Evolutionary conservation across 2,888 invertebrate species (phyloP).

Genomic region (Heliconius ismenius): DNA sequence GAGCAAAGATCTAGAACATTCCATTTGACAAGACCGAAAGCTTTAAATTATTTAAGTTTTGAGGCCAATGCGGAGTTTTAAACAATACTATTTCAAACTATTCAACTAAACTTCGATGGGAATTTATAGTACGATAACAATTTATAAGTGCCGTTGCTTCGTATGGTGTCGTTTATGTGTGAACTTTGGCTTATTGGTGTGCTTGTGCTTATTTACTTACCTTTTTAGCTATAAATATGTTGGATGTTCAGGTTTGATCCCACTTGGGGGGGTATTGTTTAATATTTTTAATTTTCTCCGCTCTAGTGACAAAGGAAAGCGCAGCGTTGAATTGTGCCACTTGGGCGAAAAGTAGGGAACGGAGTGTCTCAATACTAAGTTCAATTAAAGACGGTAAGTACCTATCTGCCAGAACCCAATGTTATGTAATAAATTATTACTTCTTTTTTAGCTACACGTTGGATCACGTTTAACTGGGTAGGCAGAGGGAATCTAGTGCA

Average conservation of each 20-base stretch:
- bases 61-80: constrained; percentile 30
- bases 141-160: constrained; percentile 31
- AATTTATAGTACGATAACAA: constrained; percentile 35
- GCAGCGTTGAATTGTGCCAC: too few relatives aligned
- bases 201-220: neutral
- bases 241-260: neutral
- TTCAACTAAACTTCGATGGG: constrained; percentile 32
- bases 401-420: too few relatives aligned
- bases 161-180: constrained; percentile 25
- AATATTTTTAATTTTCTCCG: too few relatives aligned
- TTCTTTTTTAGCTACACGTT: too few relatives aligned
- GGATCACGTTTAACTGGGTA: too few relatives aligned
- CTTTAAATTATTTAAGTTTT: constrained; percentile 32
- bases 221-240: neutral
- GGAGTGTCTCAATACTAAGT: too few relatives aligned
- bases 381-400: too few relatives aligned
- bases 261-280: too few relatives aligned
- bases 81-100: constrained; percentile 37
- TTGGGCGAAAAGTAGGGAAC: too few relatives aligned
- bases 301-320: too few relatives aligned
- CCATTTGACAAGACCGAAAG: constrained; percentile 26
- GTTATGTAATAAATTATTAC: too few relatives aligned
- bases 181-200: constrained; percentile 10
- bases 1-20: constrained; percentile 31
- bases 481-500: too few relatives aligned